Evolutionary conservation across 2,113 vertebrate species (phyloP).

Genomic region (Paramormyrops kingsleyae): DNA sequence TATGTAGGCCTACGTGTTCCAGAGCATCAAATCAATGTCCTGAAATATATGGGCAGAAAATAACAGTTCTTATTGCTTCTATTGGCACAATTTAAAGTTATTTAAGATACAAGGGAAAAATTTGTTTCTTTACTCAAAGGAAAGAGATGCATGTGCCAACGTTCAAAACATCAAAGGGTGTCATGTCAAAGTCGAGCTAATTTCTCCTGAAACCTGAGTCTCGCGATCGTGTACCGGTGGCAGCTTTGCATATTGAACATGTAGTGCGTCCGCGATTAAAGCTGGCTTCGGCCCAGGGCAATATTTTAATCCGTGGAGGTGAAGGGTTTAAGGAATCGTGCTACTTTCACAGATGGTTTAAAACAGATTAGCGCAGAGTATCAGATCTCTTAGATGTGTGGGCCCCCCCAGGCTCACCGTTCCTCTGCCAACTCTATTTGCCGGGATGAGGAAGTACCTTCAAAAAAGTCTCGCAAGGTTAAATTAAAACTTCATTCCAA

Average conservation of each 20-base stretch:
- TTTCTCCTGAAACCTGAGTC: not conserved
- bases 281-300: constrained; percentile 54
- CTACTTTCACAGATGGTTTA: constrained; percentile 81
- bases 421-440: constrained; percentile 66
- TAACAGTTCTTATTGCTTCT: not conserved
- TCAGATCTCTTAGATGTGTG: constrained; percentile 66
- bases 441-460: constrained; percentile 66
- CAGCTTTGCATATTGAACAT: constrained; percentile 45
- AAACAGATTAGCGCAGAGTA: constrained; percentile 76
- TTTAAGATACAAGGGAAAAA: not conserved
- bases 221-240: constrained; percentile 15
- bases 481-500: constrained; percentile 68
- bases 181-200: constrained; percentile 3
- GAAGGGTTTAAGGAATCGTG: constrained; percentile 76
- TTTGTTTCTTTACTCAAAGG: not conserved
- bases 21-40: not conserved
- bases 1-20: not conserved
- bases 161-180: not conserved
- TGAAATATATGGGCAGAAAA: not conserved
- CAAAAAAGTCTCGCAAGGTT: constrained; percentile 77
- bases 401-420: constrained; percentile 68
- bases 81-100: not conserved
- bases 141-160: not conserved
- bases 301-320: constrained; percentile 75
- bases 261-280: constrained; percentile 42